phyloP scores from a whole-genome alignment of 2,113 vertebrate species.

The Lepisosteus osseus region DNA sequence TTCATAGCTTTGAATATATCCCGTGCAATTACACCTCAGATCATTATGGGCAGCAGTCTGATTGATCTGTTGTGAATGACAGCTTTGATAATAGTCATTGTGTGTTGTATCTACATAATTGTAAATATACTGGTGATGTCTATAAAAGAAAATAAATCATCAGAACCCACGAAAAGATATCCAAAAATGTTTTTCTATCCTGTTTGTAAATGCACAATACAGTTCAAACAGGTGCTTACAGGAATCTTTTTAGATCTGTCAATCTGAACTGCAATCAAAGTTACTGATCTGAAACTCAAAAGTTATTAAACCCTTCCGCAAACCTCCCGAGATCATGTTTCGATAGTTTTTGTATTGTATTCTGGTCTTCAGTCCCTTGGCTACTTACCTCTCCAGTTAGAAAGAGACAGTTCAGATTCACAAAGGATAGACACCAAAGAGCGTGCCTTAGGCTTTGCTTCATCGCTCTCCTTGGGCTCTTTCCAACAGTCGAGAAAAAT shows the following conservation, averaged over 20 bases:
- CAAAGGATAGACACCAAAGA: conserved; percentile 11
- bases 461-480: conserved; percentile 8
- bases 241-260: not conserved
- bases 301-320: not conserved
- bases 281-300: not conserved
- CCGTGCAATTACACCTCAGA: too few relatives aligned
- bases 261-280: not conserved
- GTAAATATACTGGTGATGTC: too few relatives aligned
- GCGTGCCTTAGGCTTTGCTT: conserved; percentile 4
- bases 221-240: too few relatives aligned
- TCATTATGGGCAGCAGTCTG: too few relatives aligned
- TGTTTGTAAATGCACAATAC: too few relatives aligned
- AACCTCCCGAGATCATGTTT: not conserved
- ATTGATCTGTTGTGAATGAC: not conserved
- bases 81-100: too few relatives aligned
- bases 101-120: too few relatives aligned
- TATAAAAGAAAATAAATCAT: too few relatives aligned
- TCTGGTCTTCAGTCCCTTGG: not conserved
- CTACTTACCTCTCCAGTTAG: not conserved
- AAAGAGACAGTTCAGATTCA: not conserved
- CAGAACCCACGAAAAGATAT: too few relatives aligned
- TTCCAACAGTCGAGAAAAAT: conserved; percentile 7
- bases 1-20: too few relatives aligned
- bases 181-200: too few relatives aligned
- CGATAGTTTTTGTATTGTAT: not conserved